These are phyloP conservation scores for Polypterus bichir DNA, from an alignment of 2,113 vertebrate genomes.

Conservation along the genomic window DNA sequence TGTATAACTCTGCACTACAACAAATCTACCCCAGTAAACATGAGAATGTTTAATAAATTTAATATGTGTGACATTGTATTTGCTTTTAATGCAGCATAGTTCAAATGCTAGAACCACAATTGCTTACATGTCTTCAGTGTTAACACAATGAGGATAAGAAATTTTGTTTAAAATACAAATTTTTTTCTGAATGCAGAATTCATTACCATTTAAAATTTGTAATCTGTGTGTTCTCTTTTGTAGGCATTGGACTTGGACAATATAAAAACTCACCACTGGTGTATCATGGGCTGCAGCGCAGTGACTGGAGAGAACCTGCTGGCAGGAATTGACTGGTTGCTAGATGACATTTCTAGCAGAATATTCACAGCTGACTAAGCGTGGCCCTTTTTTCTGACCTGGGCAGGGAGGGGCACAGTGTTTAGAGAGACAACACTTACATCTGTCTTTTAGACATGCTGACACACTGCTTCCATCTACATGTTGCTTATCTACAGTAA, in stretches of 20 bases:
- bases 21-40: no score
- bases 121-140: no score
- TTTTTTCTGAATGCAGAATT: neutral
- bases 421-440: no score
- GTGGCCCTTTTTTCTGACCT: neutral
- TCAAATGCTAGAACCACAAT: no score
- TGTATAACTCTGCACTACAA: no score
- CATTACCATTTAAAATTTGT: neutral
- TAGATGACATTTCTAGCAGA: slow-evolving; percentile 46
- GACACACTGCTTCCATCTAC: no score
- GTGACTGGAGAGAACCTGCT: slow-evolving; percentile 74
- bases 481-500: no score
- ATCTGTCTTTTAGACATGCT: neutral
- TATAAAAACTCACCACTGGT: slow-evolving; percentile 80
- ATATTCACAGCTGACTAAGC: slow-evolving; percentile 41
- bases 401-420: no score
- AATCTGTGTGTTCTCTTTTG: neutral
- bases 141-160: neutral
- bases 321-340: slow-evolving; percentile 66
- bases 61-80: no score
- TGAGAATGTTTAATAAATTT: no score
- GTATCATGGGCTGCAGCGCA: slow-evolving; percentile 74
- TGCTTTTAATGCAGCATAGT: no score
- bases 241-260: slow-evolving; percentile 63
- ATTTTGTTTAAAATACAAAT: neutral